These are phyloP conservation scores for Eidolon helvum DNA, from an alignment of 2,113 vertebrate species.

Conservation along the genomic window DNA sequence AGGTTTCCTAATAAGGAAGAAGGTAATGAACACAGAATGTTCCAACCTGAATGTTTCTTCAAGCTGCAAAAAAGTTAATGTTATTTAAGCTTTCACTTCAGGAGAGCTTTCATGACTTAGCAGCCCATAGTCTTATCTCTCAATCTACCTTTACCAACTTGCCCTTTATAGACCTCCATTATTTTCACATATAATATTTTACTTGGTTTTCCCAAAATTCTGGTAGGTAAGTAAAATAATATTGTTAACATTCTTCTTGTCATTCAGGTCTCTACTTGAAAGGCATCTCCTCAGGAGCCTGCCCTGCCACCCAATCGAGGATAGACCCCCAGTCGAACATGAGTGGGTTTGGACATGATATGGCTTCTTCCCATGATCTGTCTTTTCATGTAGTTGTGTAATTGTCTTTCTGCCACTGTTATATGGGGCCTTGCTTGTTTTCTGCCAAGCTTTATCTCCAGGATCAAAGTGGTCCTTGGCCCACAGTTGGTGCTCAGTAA, in stretches of 20 bases:
- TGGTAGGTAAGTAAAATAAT: background rate
- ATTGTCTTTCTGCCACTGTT: background rate
- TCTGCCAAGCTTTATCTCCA: background rate
- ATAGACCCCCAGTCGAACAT: fast-evolving
- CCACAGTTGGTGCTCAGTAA: background rate
- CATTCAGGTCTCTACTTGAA: background rate
- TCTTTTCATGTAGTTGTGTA: background rate
- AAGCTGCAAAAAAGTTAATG: background rate
- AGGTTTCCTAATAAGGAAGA: background rate
- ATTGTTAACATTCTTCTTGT: background rate
- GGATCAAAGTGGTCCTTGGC: too few relatives aligned
- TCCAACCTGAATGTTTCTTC: background rate
- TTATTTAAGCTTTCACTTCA: background rate
- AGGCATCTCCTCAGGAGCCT: background rate
- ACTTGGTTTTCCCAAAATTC: background rate
- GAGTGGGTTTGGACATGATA: background rate
- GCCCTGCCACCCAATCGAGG: too few relatives aligned
- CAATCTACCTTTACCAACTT: background rate
- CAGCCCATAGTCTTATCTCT: background rate
- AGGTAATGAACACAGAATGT: background rate
- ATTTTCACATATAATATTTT: background rate
- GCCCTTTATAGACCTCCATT: background rate
- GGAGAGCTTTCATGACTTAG: background rate
- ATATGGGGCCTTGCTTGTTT: background rate
- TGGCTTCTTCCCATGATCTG: background rate